A percentile compares a stretch with the other conserved stretches of the same genome.
phyloP scores from a whole-genome alignment of 2,113 vertebrate genomes.

The Loxodonta africana region DNA sequence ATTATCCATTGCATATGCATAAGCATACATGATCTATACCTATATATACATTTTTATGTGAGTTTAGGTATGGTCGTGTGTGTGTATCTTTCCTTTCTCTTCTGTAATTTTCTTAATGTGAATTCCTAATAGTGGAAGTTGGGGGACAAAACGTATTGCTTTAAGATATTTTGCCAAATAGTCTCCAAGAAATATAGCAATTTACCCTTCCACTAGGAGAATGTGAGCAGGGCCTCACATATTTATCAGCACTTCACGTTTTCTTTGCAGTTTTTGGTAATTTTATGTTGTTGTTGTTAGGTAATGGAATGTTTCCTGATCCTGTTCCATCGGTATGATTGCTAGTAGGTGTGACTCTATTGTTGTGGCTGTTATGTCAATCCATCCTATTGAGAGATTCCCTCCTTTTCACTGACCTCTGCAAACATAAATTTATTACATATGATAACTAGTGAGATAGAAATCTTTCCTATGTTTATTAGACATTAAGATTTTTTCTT shows the following conservation, averaged over 20 bases:
- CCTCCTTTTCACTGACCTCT: not conserved
- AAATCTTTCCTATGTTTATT: not conserved
- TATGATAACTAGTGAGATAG: not conserved
- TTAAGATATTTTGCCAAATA: not conserved
- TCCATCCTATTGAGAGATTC: not conserved
- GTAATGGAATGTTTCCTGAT: not conserved
- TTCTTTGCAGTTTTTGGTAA: not conserved
- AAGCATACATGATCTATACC: not conserved
- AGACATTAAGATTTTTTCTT: not conserved
- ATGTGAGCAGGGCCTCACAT: not conserved
- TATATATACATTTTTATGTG: not conserved
- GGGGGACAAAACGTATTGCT: not conserved
- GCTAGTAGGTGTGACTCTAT: not conserved
- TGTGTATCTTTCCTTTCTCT: not conserved
- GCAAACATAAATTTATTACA: not conserved
- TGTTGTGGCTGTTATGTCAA: not conserved
- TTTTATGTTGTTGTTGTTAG: not conserved
- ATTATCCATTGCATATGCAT: no score
- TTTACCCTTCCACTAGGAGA: not conserved
- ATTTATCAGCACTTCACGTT: not conserved
- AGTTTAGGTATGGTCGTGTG: not conserved
- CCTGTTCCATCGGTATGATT: not conserved
- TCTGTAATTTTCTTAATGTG: not conserved
- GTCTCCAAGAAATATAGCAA: not conserved
- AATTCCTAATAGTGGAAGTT: not conserved